A percentile compares a stretch with the other conserved stretches of the same genome.
Conservation (phyloP, 2,797 vertebrate species). For the Eulemur albifrons region DNA sequence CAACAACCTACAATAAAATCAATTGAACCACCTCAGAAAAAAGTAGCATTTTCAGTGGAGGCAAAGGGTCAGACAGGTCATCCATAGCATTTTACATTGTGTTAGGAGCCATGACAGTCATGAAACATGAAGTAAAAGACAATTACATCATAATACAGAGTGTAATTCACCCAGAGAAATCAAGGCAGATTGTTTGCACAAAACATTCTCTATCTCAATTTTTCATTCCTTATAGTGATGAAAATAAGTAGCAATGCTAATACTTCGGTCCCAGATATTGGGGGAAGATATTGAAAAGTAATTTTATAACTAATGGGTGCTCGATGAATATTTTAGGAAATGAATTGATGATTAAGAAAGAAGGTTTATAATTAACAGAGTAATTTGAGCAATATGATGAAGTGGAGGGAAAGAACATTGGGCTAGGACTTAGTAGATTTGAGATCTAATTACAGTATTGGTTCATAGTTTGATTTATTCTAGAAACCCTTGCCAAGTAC, state of each 20-base stretch:
- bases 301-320: not conserved
- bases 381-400: not conserved
- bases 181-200: not conserved
- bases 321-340: slow-evolving; percentile 13
- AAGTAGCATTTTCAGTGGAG: not conserved
- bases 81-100: not conserved
- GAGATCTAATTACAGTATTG: slow-evolving; percentile 30
- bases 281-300: not conserved
- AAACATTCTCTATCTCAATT: not conserved
- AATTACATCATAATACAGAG: slow-evolving; percentile 6
- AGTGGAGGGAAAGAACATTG: not conserved
- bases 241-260: not conserved
- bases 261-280: not conserved
- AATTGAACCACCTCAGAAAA: slow-evolving; percentile 39
- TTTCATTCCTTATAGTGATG: not conserved
- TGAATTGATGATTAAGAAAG: not conserved
- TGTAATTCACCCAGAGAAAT: slow-evolving; percentile 37
- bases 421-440: not conserved
- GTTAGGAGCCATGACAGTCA: not conserved
- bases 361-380: slow-evolving; percentile 24
- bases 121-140: not conserved
- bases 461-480: slow-evolving; percentile 40
- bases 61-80: not conserved
- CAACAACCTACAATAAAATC: slow-evolving; percentile 6
- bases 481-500: not conserved